Percentiles rank a stretch among this genome's conserved stretches.
Evolutionary conservation across 2,888 invertebrate genomes (phyloP).

Genomic region (Crocallis elinguaria): DNA sequence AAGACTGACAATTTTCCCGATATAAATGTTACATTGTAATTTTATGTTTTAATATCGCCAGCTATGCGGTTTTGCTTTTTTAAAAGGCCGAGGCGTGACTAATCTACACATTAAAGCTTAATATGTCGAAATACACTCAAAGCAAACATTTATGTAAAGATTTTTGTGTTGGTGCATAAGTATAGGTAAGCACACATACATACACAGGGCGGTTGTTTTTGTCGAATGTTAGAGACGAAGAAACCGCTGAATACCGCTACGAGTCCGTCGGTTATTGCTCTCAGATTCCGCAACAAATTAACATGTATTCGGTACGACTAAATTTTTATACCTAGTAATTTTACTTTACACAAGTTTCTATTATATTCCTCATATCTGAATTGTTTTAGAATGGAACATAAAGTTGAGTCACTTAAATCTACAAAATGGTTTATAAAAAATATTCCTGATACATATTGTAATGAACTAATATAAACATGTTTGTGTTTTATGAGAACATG

Average conservation of each 20-base stretch:
- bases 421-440: not conserved
- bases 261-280: slow-evolving; percentile 81
- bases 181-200: slow-evolving; percentile 56
- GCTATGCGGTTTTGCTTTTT: slow-evolving; percentile 50
- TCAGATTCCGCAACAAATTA: slow-evolving; percentile 85
- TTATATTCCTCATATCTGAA: slow-evolving; percentile 37
- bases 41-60: slow-evolving; percentile 24
- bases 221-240: slow-evolving; percentile 77
- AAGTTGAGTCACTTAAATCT: slow-evolving; percentile 9
- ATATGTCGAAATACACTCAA: slow-evolving; percentile 70
- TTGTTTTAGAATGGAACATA: slow-evolving; percentile 32
- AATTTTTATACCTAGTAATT: slow-evolving; percentile 77
- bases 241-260: slow-evolving; percentile 83
- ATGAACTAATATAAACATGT: not conserved
- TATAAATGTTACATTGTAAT: slow-evolving; percentile 26
- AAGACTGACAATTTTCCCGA: slow-evolving; percentile 2
- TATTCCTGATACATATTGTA: not conserved
- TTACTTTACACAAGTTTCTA: slow-evolving; percentile 67
- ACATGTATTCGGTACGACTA: slow-evolving; percentile 83
- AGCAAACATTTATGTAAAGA: slow-evolving; percentile 55
- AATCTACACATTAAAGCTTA: slow-evolving; percentile 70
- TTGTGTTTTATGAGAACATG: not conserved
- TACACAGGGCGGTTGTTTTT: slow-evolving; percentile 69
- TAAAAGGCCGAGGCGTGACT: slow-evolving; percentile 68
- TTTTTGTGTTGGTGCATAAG: slow-evolving; percentile 54